Base-by-base conservation (phyloP, 2,113 vertebrate species). In the Abramis brama region DNA sequence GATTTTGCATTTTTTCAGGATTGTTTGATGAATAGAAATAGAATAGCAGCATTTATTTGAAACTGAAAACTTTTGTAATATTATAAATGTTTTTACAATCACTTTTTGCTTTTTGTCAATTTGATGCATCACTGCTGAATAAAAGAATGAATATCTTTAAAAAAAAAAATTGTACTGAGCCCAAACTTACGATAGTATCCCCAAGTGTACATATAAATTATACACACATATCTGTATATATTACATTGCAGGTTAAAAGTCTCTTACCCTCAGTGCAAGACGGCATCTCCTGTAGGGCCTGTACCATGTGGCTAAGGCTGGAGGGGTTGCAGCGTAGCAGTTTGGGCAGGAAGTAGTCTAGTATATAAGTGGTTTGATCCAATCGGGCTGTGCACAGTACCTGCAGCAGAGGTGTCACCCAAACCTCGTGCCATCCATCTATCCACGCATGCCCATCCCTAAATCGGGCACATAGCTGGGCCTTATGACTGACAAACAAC, bases 331-430 rank as follows among this genome's bases (percentile, higher is more conserved):
- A 97, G 86, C 94, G 96, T 10, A 99, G 91, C 84, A 99, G 91
- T 78, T 96, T 97, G 75, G 98, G 97, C 85, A 99, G 95, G 87
- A 97, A 97, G 85, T 98, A 98, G 93, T 99, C 98, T 89, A 96
- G 96, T 86, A 99, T 95, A 0, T 97, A 97, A 1, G 95, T 96
- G 55, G 96, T 98, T 89, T 97, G 97, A 88, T 97, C 95, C 86
- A 95, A 91, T 76, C 89, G 94, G 74, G 96, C 96, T 43, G 95
- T 94, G 89, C 97, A 99, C 27, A 99, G 91, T 83, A 96, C 94
- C 79, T 91, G 84, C 2, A 99, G 94, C 60, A 99, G 94, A 39
- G 98, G 97, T 73, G 94, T 94, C 64, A 99, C 96, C 98, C 98
- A 99, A 0, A 95, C 94, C 15, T 91, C 87, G 68, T 99, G 97